Evolutionary conservation across 2,888 invertebrate genomes (phyloP), one percentile per base, ranked within the genome.

Genomic region (Morpho achilles): DNA sequence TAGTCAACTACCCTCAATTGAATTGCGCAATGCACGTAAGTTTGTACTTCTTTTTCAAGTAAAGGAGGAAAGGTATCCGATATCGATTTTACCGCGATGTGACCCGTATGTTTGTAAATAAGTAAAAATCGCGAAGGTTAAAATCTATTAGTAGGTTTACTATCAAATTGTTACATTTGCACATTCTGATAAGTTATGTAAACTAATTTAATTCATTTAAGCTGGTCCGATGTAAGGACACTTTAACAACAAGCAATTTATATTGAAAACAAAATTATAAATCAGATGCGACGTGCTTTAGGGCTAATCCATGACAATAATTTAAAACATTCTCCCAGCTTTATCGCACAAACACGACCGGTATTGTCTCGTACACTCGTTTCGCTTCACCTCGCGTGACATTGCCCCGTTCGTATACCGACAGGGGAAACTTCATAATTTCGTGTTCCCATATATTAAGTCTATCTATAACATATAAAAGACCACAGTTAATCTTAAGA

Each of bases 321-420:
- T 80, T 80, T 80, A 77, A 76, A 80, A 78, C 81, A 79, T 80
- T 82, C 74, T 74, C 77, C 72, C 78, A 73, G 74, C 75, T 82
- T 80, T 83, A 76, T 78, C 76, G 72, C 77, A 77, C 81, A 80
- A 83, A 83, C 78, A 80, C 80, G 75, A 70, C 67, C 71, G 64
- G 77, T 76, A 83, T 82, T 82, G 84, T 86, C 81, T 84, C 73
- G 77, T 73, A 62, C 69, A 64, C 66, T 69, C 73, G 77, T 73
- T 79, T 76, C 70, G 78, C 76, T 77, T 67, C 62, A 63, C 68
- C 68, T 87, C 74, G 87, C 88, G 87, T 88, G 68, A 81, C 80
- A 73, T 67, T 60, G 61, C 72, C 69, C 76, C 75, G 76, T 87
- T 85, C 77, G 71, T 70, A 69, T 63, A 65, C 69, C 67, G 66